Conservation (phyloP, 37 sponge, comb jelly and placozoan genomes). For the Aphrocallistes beatrix region DNA sequence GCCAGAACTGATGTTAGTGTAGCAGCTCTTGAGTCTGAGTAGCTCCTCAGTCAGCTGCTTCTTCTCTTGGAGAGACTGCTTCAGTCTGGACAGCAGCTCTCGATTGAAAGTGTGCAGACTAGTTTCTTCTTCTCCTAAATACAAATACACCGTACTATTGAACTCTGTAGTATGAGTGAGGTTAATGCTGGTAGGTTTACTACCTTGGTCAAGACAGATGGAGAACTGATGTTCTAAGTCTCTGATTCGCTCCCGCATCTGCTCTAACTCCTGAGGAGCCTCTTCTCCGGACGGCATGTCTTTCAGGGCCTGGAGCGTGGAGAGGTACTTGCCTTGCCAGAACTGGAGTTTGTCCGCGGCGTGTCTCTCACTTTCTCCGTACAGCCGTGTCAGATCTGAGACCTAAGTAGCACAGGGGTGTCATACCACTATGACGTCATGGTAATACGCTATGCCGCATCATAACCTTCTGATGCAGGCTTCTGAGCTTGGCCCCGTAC, state of each 20-base stretch:
- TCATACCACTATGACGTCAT: not conserved
- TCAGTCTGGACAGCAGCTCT: not conserved
- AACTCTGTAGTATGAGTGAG: not conserved
- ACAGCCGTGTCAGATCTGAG: not conserved
- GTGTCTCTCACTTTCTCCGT: not conserved
- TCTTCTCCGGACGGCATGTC: not conserved
- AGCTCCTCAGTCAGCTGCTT: not conserved
- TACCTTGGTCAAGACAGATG: not conserved
- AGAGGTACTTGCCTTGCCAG: constrained; percentile 8
- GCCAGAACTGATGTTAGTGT: not conserved
- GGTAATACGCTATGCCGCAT: not conserved
- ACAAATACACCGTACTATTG: not conserved
- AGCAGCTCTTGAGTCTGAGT: not conserved
- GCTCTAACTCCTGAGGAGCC: not conserved
- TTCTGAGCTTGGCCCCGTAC: not conserved
- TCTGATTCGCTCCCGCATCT: not conserved
- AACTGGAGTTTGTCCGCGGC: not conserved
- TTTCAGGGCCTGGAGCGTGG: not conserved
- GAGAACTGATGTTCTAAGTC: not conserved
- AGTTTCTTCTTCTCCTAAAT: not conserved
- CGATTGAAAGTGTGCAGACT: not conserved
- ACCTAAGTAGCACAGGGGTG: no score
- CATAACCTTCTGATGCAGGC: not conserved
- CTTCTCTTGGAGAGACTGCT: not conserved
- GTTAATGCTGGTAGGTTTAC: not conserved